A percentile compares a stretch with the other conserved stretches of the same genome.
These are phyloP conservation scores for Holothuria leucospilota DNA, from an alignment of 53 echinoderm and acorn worm species.

Conservation along the genomic window DNA sequence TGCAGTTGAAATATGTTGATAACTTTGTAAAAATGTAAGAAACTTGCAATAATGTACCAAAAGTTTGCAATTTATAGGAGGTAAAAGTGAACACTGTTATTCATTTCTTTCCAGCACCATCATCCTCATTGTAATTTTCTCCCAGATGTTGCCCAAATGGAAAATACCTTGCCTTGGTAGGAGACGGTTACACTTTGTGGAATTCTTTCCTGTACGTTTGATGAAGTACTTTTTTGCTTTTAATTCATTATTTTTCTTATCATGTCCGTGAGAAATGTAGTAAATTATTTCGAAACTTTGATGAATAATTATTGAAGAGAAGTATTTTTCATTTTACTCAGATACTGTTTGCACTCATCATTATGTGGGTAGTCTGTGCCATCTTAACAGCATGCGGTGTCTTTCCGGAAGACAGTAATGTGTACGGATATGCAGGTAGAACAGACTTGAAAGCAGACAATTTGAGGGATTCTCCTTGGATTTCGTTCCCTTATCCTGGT, in stretches of 20 bases:
- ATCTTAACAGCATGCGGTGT: constrained; percentile 69
- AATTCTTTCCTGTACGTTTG: constrained; percentile 73
- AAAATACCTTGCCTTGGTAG: constrained; percentile 41
- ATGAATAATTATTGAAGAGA: not conserved
- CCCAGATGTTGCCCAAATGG: constrained; percentile 58
- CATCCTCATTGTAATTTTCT: constrained; percentile 50
- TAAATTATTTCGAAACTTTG: not conserved
- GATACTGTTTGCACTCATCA: constrained; percentile 73
- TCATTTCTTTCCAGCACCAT: constrained; percentile 57
- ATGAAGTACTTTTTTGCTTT: not conserved
- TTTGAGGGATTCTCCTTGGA: constrained; percentile 41
- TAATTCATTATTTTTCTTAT: not conserved
- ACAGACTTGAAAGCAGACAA: constrained; percentile 56
- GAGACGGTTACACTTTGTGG: constrained; percentile 54
- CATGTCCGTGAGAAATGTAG: not conserved
- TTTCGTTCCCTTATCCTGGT: constrained; percentile 65
- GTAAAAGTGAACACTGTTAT: too few species aligned
- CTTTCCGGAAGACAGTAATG: constrained; percentile 62
- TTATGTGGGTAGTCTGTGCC: constrained; percentile 72
- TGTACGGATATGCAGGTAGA: constrained; percentile 74
- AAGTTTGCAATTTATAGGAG: too few species aligned
- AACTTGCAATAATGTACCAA: too few species aligned
- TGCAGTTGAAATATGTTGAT: too few species aligned
- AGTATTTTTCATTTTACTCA: not conserved
- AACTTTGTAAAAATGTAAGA: too few species aligned